Evolutionary conservation across 2,888 invertebrate species (phyloP).

Genomic region (Pemphredon lugubris): DNA sequence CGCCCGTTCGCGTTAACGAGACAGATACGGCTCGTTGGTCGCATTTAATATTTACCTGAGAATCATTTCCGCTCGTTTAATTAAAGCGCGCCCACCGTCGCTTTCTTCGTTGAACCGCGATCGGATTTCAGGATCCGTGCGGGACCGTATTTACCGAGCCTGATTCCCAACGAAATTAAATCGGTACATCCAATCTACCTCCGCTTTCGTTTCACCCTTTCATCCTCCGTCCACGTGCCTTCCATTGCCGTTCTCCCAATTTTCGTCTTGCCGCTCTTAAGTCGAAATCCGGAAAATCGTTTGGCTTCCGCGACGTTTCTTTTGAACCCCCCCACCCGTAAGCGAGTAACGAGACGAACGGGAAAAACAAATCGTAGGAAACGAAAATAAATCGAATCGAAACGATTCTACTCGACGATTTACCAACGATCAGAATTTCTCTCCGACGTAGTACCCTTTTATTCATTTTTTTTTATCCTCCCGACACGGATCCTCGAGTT

Average conservation of each 20-base stretch:
- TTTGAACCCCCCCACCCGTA: no score
- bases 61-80: slow-evolving; percentile 69
- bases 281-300: slow-evolving; percentile 25
- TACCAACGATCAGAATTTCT: no score
- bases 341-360: no score
- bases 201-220: slow-evolving; percentile 52
- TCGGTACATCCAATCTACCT: slow-evolving; percentile 66
- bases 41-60: slow-evolving; percentile 67
- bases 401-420: no score
- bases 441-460: no score
- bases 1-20: slow-evolving; percentile 61
- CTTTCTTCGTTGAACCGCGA: slow-evolving; percentile 60
- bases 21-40: slow-evolving; percentile 49
- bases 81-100: slow-evolving; percentile 54
- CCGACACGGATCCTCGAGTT: slow-evolving; percentile 19
- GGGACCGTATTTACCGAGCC: slow-evolving; percentile 61
- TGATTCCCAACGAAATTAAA: slow-evolving; percentile 72
- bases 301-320: neutral
- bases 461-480: slow-evolving; percentile 15
- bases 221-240: slow-evolving; percentile 17
- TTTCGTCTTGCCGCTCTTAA: slow-evolving; percentile 29
- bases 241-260: slow-evolving; percentile 2
- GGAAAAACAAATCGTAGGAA: slow-evolving; percentile 7
- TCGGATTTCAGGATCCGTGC: slow-evolving; percentile 52
- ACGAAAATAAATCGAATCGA: no score